phyloP scores from a whole-genome alignment of 2,113 vertebrate species.

The Porphyrio hochstetteri region DNA sequence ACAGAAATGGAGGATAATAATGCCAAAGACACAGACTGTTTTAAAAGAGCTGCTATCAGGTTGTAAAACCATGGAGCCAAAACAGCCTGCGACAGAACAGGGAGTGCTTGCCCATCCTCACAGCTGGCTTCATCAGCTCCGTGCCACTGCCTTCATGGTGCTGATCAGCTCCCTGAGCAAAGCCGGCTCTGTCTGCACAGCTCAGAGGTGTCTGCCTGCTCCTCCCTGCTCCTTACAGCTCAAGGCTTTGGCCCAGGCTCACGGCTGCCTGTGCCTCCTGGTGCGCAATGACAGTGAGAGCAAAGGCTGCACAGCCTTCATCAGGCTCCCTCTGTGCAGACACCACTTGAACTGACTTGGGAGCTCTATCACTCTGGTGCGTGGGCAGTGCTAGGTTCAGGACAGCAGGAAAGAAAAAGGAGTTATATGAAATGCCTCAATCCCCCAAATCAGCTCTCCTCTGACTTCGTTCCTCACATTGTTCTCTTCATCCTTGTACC shows the following conservation, averaged over 20 bases:
- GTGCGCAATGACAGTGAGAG: accelerated
- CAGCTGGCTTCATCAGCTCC: neutral
- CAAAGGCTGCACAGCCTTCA: neutral
- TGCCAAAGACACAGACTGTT: neutral
- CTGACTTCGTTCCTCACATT: neutral
- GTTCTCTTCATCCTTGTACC: neutral
- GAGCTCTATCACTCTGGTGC: neutral
- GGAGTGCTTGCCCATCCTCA: neutral
- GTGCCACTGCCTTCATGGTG: accelerated
- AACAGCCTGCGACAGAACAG: neutral
- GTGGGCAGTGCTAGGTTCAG: neutral
- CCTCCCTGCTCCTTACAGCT: neutral
- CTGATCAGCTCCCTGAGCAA: neutral
- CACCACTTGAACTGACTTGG: accelerated
- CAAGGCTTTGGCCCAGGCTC: accelerated
- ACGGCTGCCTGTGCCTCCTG: neutral
- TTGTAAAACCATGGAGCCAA: neutral
- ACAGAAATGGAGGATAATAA: neutral
- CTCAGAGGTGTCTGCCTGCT: neutral
- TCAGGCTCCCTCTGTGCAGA: neutral
- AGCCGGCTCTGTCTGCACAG: accelerated
- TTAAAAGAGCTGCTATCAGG: neutral
- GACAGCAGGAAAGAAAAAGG: neutral
- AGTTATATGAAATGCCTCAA: neutral
- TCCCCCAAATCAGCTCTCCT: neutral